Conservation (phyloP, 1,140 invertebrate genomes). For the Drosophila subpulchrella region DNA sequence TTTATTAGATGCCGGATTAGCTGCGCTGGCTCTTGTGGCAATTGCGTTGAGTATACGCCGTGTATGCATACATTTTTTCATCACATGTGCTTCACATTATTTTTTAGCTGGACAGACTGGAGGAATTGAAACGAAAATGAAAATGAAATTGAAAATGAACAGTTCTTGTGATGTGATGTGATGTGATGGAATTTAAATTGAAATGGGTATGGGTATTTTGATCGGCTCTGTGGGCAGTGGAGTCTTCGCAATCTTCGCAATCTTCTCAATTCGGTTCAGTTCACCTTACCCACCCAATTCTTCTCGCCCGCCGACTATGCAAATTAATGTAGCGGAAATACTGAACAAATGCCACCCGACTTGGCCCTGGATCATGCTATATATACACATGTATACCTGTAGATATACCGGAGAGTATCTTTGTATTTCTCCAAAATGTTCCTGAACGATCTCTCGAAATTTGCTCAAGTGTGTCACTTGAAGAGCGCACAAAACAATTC, state of each 20-base stretch:
- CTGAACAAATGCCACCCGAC: constrained; percentile 51
- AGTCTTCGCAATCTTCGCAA: neutral
- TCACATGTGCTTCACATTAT: constrained; percentile 22
- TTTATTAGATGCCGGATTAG: constrained; percentile 74
- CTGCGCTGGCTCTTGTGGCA: constrained; percentile 20
- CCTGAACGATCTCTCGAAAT: constrained; percentile 48
- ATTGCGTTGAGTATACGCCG: constrained; percentile 65
- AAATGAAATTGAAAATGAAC: constrained; percentile 4
- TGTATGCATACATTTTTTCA: constrained; percentile 21
- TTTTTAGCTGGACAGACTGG: neutral
- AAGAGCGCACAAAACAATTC: constrained; percentile 50
- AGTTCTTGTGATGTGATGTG: neutral
- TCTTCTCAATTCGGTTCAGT: constrained; percentile 27
- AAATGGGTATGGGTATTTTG: constrained; percentile 31
- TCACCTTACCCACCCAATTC: constrained; percentile 30
- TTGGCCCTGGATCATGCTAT: constrained; percentile 34
- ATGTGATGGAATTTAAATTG: constrained; percentile 23
- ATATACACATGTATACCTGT: constrained; percentile 28
- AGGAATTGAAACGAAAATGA: constrained; percentile 1
- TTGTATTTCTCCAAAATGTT: constrained; percentile 5
- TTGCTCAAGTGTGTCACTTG: constrained; percentile 72
- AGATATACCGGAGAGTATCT: constrained; percentile 8
- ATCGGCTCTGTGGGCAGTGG: constrained; percentile 11
- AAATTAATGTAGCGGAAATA: constrained; percentile 75
- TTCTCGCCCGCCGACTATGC: constrained; percentile 53